These are phyloP conservation scores for Thecocarcelia acutangulata DNA, from an alignment of 2,888 invertebrate genomes.

Conservation along the genomic window DNA sequence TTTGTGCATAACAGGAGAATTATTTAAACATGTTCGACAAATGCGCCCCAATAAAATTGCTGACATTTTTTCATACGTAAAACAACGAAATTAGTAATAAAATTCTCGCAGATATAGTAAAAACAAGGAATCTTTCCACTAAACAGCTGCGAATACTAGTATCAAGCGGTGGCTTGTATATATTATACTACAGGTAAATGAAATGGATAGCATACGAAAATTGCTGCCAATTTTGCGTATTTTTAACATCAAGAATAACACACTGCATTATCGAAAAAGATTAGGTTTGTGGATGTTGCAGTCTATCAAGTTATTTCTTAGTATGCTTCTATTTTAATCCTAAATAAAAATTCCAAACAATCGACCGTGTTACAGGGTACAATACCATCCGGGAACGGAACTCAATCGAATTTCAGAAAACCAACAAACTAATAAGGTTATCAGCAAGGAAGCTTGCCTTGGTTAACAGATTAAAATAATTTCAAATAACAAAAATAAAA, in stretches of 20 bases:
- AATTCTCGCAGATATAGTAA: conserved; percentile 29
- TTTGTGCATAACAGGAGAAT: conserved; percentile 56
- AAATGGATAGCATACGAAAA: not conserved
- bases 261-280: too few species aligned
- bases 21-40: conserved; percentile 63
- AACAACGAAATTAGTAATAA: not conserved
- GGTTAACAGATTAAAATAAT: too few species aligned
- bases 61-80: conserved; percentile 44
- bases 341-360: too few species aligned
- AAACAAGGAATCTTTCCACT: not conserved
- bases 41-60: conserved; percentile 61
- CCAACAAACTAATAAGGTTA: too few species aligned
- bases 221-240: not conserved
- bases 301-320: too few species aligned
- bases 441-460: too few species aligned
- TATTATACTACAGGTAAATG: not conserved
- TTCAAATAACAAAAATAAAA: too few species aligned
- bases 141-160: conserved; percentile 33
- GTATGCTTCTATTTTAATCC: too few species aligned
- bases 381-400: too few species aligned
- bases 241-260: not conserved
- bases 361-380: too few species aligned
- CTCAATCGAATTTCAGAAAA: too few species aligned
- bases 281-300: too few species aligned
- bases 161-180: not conserved